Evolutionary conservation across 2,113 vertebrate species (phyloP), one percentile per base, ranked within the genome.

Genomic region (Thamnaconus septentrionalis): DNA sequence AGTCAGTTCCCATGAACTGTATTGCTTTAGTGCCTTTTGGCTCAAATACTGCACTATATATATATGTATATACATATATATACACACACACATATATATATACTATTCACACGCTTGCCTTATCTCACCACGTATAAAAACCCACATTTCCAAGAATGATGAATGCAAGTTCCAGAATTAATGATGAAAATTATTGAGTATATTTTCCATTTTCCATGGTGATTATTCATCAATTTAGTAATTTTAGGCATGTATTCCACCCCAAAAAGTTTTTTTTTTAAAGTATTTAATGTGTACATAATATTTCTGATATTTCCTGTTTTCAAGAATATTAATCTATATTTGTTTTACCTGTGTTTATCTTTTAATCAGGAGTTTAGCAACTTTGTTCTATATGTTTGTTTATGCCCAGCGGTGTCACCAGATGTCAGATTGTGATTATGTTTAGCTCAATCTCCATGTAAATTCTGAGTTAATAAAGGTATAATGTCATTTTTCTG

Each of bases 71-170:
- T 48, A 48, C 62, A 31, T 31, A 31, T 75, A 42, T 72, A 61
- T 69, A 51, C 56, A n/a, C n/a, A n/a, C n/a, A n/a, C n/a, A n/a
- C n/a, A n/a, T n/a, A 40, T n/a, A 4, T 9, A 10, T 48, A 48
- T 48, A 48, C 8, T 9, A 62, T 66, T 76, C 56, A 80, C 61
- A 68, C 49, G 69, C 53, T 70, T 78, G 61, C 69, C 53, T 85
- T 71, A 74, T 69, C 73, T 78, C 43, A 78, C 57, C 12, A 46
- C 12, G 46, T 58, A 31, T 31, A 31, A 31, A 31, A 31, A 31
- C 18, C 18, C 18, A 31, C 2, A 31, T 31, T 31, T 31, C 18
- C 18, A 31, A 31, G 18, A 31, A 31, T 31, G 18, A 31, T 2
- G 18, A 31, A 31, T 31, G 18, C 18, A 31, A 31, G 18, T 31